phyloP scores from a whole-genome alignment of 2,888 invertebrate genomes.

The Torymus tubicola region DNA sequence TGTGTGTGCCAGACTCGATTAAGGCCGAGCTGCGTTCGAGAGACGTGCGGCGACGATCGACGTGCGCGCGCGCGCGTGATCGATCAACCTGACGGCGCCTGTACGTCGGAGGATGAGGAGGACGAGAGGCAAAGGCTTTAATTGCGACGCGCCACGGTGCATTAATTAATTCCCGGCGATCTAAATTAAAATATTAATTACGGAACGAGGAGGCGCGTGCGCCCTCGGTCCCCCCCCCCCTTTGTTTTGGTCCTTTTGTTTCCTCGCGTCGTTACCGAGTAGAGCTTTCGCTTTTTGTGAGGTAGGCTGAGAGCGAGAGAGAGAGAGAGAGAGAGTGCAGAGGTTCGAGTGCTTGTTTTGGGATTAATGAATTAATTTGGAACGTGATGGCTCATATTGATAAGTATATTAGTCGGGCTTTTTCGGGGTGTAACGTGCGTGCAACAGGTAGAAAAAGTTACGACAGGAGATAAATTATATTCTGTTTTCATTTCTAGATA shows the following conservation, averaged over 20 bases:
- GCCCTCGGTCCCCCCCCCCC: neutral
- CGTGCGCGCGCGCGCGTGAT: slow-evolving; percentile 54
- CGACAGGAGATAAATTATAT: too few relatives aligned
- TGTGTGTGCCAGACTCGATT: slow-evolving; percentile 49
- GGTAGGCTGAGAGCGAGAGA: neutral
- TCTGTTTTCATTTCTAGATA: too few relatives aligned
- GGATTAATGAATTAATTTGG: slow-evolving; percentile 1
- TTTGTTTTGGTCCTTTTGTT: neutral
- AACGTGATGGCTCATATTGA: too few relatives aligned
- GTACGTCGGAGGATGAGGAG: slow-evolving; percentile 5
- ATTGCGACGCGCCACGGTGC: slow-evolving; percentile 64
- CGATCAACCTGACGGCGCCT: slow-evolving; percentile 64
- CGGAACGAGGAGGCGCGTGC: slow-evolving; percentile 49
- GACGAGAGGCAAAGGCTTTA: slow-evolving; percentile 60
- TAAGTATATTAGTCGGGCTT: too few relatives aligned
- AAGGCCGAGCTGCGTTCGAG: slow-evolving; percentile 41
- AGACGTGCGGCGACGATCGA: slow-evolving; percentile 20
- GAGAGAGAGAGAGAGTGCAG: neutral
- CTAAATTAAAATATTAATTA: slow-evolving; percentile 76
- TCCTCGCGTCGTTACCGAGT: neutral
- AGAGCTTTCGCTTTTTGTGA: neutral
- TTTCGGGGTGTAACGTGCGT: neutral
- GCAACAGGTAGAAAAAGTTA: neutral
- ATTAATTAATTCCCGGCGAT: slow-evolving; percentile 74
- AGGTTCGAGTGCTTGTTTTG: slow-evolving; percentile 6